These are phyloP conservation scores for Camponotus vicinus DNA, from an alignment of 1,140 invertebrate genomes.

Conservation along the genomic window DNA sequence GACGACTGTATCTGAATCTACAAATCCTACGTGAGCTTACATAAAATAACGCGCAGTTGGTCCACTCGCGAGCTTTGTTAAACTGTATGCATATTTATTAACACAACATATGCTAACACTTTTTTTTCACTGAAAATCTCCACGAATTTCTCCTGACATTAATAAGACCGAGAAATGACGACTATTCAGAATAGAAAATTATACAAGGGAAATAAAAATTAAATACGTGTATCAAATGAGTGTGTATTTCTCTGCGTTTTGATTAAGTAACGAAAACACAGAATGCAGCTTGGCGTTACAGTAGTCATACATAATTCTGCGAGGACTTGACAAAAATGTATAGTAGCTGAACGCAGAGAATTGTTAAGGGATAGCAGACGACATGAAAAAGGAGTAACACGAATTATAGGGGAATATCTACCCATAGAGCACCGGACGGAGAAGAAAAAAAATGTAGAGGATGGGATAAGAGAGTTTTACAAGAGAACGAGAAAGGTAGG, in stretches of 20 bases:
- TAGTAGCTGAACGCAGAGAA: conserved; percentile 51
- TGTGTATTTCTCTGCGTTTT: background rate
- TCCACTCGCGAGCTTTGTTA: background rate
- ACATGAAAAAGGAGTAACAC: conserved; percentile 31
- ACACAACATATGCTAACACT: background rate
- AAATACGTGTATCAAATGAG: background rate
- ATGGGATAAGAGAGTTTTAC: conserved; percentile 16
- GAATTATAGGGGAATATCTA: conserved; percentile 48
- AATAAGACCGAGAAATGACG: background rate
- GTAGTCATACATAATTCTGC: conserved; percentile 33
- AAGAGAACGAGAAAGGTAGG: conserved; percentile 36
- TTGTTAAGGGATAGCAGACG: conserved; percentile 27
- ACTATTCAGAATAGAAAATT: background rate
- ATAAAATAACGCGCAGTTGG: background rate
- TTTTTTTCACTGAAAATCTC: background rate
- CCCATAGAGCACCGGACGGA: background rate
- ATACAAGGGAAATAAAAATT: background rate
- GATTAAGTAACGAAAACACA: conserved; percentile 23
- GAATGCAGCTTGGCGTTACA: background rate
- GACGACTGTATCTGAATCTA: conserved; percentile 13
- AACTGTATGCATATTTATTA: background rate
- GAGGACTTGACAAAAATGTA: conserved; percentile 51
- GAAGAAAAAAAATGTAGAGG: conserved; percentile 23
- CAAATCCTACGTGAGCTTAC: background rate
- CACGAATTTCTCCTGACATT: background rate